Conservation (phyloP, 2,113 vertebrate genomes). For the Dryoscopus gambensis region DNA sequence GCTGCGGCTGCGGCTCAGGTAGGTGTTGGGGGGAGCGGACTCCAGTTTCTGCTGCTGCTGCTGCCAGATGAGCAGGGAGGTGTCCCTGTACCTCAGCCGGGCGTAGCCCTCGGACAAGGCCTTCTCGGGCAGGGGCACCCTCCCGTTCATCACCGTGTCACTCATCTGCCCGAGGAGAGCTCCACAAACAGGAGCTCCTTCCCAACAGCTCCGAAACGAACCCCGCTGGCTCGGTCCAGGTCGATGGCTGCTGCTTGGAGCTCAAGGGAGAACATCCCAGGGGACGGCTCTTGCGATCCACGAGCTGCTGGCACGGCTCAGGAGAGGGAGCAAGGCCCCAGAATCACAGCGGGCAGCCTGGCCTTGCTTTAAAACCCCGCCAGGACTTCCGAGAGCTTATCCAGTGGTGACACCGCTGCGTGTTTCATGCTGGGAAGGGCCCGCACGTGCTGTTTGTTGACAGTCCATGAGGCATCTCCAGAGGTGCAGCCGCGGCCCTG, state of each 20-base stretch:
- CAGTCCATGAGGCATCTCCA: fast-evolving
- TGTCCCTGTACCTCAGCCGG: slow-evolving; percentile 84
- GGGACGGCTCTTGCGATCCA: background rate
- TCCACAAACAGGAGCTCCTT: background rate
- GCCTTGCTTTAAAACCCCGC: background rate
- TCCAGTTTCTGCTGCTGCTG: slow-evolving; percentile 86
- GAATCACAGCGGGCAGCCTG: background rate
- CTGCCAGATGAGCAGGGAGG: slow-evolving; percentile 90
- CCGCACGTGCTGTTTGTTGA: background rate
- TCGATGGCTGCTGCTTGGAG: background rate
- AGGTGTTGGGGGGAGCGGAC: slow-evolving; percentile 71
- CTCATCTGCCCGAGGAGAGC: background rate
- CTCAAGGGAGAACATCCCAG: slow-evolving; percentile 1
- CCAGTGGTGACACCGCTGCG: fast-evolving
- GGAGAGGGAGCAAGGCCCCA: background rate
- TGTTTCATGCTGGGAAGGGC: background rate
- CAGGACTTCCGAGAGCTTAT: background rate
- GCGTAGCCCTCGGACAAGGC: slow-evolving; percentile 82
- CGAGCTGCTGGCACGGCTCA: background rate
- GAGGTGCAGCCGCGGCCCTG: fast-evolving
- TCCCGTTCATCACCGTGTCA: slow-evolving; percentile 62
- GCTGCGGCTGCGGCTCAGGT: slow-evolving; percentile 88
- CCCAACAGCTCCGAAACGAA: fast-evolving
- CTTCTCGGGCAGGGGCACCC: slow-evolving; percentile 81
- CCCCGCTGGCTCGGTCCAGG: fast-evolving